A percentile compares a stretch with the other conserved stretches of the same genome.
phyloP scores from a whole-genome alignment of 2,113 vertebrate genomes.

The Physeter macrocephalus region DNA sequence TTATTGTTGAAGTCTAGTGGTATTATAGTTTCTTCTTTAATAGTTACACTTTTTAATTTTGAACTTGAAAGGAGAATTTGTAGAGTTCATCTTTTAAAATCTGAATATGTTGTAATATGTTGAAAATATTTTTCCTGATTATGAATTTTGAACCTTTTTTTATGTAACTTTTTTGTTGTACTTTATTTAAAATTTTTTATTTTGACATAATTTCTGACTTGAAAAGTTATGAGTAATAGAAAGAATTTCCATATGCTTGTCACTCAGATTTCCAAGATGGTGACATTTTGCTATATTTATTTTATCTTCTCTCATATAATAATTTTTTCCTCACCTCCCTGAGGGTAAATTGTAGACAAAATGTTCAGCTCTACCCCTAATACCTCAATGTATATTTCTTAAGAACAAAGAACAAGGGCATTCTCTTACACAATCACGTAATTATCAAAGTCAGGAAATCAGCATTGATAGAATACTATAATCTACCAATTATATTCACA shows the following conservation, averaged over 20 bases:
- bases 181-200: background rate
- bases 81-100: constrained; percentile 2
- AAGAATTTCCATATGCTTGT: background rate
- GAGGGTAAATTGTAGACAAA: background rate
- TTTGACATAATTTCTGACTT: constrained; percentile 1
- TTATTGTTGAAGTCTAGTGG: background rate
- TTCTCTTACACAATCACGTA: background rate
- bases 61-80: background rate
- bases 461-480: background rate
- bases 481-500: background rate
- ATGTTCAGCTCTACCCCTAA: background rate
- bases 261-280: background rate
- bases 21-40: background rate
- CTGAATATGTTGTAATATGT: background rate
- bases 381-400: background rate
- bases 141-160: background rate
- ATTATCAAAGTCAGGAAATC: background rate
- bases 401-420: background rate
- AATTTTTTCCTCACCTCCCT: background rate
- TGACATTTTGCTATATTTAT: background rate
- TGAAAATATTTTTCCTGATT: background rate
- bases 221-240: background rate
- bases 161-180: background rate
- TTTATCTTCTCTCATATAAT: background rate
- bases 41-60: constrained; percentile 1